Evolutionary conservation across 2,797 vertebrate genomes (phyloP), one percentile per base, ranked within the genome.

Genomic region (Enteromius mattozi): DNA sequence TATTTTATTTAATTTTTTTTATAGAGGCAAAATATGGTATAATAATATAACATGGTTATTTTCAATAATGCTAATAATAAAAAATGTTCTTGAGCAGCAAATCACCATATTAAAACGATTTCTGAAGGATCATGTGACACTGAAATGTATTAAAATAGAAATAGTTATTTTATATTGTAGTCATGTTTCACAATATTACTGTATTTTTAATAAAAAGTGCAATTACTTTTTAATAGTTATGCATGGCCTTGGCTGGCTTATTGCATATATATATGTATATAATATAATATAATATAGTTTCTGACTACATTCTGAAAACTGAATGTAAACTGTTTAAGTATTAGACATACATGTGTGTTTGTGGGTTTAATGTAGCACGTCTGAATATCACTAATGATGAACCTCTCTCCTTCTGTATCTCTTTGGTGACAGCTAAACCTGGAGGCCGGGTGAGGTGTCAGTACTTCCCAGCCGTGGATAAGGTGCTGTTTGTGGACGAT

Each of bases 401-500:
- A 47, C 5, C 45, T 42, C 76, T 61, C 4, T 61, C 84, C 42
- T 86, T 56, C 76, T 81, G 5, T 86, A 37, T 63, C 2, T 68
- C 59, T 70, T 42, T 75, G 84, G 10, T 87, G 6, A 24, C 92
- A 99, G 98, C 96, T 88, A 99, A 99, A 94, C 96, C 97, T 59
- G 98, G 97, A n/a, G 96, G 97, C 80, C 96, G 96, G 78, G 97
- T 99, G 93, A 96, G 96, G 91, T 99, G 98, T 95, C 98, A 99
- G 93, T 99, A 99, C 95, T 97, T 99, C 91, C 97, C 98, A 70
- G 96, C 97, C 47, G 98, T 99, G 93, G 98, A 99, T 96, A 99
- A 99, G 95, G 98, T 99, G 91, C 94, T 99, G 92, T 99, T 99
- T 92, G 97, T 99, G 94, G 97, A 99, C 0, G 98, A 99, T 94